Evolutionary conservation across 2,888 invertebrate genomes (phyloP).

Genomic region (Tipula lateralis): DNA sequence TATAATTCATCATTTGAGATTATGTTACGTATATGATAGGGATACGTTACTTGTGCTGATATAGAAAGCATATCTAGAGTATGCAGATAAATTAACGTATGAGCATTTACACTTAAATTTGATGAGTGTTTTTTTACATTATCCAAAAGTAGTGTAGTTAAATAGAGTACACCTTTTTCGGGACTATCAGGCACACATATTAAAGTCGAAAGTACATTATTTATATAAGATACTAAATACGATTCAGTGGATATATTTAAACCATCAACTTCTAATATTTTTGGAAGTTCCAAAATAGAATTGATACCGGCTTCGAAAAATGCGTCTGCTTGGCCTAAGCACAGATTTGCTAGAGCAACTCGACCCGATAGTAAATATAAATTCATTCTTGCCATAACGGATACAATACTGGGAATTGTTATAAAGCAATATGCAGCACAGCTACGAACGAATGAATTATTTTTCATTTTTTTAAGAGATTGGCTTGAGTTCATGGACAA

Average conservation of each 20-base stretch:
- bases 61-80: conserved; percentile 74
- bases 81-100: conserved; percentile 66
- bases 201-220: conserved; percentile 75
- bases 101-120: conserved; percentile 61
- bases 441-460: conserved; percentile 82
- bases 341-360: conserved; percentile 82
- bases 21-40: conserved; percentile 81
- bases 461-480: conserved; percentile 63
- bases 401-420: conserved; percentile 90
- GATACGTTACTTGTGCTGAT: conserved; percentile 75
- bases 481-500: conserved; percentile 70
- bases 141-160: conserved; percentile 75
- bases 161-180: conserved; percentile 78
- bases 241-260: conserved; percentile 68
- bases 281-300: conserved; percentile 72
- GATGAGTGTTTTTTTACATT: conserved; percentile 71
- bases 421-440: conserved; percentile 95
- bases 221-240: conserved; percentile 64
- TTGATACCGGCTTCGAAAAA: conserved; percentile 86
- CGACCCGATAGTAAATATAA: conserved; percentile 84
- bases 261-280: conserved; percentile 65
- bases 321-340: conserved; percentile 91
- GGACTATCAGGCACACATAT: conserved; percentile 85
- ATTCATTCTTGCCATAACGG: conserved; percentile 71
- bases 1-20: conserved; percentile 91